Percentiles rank a stretch among this genome's conserved stretches.
Conservation (phyloP, 2,797 vertebrate genomes). For the Sternarchorhynchus goeldii region DNA sequence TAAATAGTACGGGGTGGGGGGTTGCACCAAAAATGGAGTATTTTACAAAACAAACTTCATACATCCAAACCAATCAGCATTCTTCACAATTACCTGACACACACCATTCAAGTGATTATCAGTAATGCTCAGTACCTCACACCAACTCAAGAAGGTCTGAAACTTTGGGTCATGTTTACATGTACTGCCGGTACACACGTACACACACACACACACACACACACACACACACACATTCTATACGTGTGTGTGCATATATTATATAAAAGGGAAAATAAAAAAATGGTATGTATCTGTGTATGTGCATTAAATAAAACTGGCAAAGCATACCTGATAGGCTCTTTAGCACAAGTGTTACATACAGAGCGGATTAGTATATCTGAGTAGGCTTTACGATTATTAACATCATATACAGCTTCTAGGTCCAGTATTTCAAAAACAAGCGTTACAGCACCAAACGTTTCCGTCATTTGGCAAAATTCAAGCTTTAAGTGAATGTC, state of each 20-base stretch:
- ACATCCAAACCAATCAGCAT: constrained; percentile 61
- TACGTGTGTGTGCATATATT: too few species aligned
- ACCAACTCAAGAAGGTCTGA: constrained; percentile 70
- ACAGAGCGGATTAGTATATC: constrained; percentile 84
- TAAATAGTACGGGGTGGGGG: constrained; percentile 21
- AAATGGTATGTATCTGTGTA: constrained; percentile 44
- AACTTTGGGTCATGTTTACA: constrained; percentile 75
- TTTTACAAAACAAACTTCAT: constrained; percentile 61
- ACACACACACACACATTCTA: constrained; percentile 43
- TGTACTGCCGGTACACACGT: constrained; percentile 74
- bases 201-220: constrained; percentile 47
- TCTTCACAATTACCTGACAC: constrained; percentile 58
- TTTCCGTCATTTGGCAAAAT: constrained; percentile 85
- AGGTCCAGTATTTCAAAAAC: constrained; percentile 84
- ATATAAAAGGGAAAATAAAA: constrained; percentile 52
- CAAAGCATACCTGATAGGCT: constrained; percentile 85
- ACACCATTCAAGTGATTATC: constrained; percentile 75
- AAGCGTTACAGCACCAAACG: constrained; percentile 86
- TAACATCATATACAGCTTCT: constrained; percentile 83
- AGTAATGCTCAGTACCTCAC: constrained; percentile 77
- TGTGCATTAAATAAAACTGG: constrained; percentile 74
- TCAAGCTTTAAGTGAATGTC: constrained; percentile 88
- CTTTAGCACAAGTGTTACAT: constrained; percentile 83
- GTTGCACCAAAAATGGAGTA: constrained; percentile 55
- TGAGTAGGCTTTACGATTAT: constrained; percentile 81